Conservation (phyloP, 1,140 invertebrate species). For the Drosophila albomicans region DNA sequence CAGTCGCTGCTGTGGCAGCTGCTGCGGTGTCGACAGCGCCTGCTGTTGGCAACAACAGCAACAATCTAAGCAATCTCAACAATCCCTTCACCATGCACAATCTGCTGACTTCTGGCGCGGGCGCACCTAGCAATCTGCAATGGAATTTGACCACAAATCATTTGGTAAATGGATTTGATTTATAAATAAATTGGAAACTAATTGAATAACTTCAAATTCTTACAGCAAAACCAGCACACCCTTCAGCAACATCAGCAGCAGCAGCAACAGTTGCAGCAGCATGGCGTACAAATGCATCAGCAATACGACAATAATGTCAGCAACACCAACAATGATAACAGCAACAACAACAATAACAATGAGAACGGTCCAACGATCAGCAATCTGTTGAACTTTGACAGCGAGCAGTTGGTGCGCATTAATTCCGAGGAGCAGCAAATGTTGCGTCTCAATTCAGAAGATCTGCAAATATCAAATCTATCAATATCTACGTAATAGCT, state of each 20-base stretch:
- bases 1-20: constrained; percentile 52
- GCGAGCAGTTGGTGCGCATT: constrained; percentile 85
- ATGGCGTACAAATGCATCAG: constrained; percentile 57
- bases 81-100: constrained; percentile 81
- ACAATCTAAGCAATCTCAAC: constrained; percentile 79
- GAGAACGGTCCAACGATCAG: constrained; percentile 80
- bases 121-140: constrained; percentile 60
- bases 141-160: constrained; percentile 78
- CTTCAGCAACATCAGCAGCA: constrained; percentile 61
- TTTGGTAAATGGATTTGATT: constrained; percentile 48
- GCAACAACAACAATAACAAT: constrained; percentile 49
- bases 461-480: constrained; percentile 82
- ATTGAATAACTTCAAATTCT: not conserved
- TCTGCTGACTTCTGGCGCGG: constrained; percentile 64
- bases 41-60: constrained; percentile 55
- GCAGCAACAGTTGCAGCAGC: constrained; percentile 64
- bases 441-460: constrained; percentile 85
- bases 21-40: constrained; percentile 44
- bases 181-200: not conserved
- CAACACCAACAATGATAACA: constrained; percentile 50
- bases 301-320: constrained; percentile 55
- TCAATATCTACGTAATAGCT: constrained; percentile 81
- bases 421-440: constrained; percentile 85
- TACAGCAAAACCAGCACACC: constrained; percentile 62
- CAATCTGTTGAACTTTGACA: constrained; percentile 85